phyloP scores from a whole-genome alignment of 2,797 vertebrate species.

The Myripristis murdjan region DNA sequence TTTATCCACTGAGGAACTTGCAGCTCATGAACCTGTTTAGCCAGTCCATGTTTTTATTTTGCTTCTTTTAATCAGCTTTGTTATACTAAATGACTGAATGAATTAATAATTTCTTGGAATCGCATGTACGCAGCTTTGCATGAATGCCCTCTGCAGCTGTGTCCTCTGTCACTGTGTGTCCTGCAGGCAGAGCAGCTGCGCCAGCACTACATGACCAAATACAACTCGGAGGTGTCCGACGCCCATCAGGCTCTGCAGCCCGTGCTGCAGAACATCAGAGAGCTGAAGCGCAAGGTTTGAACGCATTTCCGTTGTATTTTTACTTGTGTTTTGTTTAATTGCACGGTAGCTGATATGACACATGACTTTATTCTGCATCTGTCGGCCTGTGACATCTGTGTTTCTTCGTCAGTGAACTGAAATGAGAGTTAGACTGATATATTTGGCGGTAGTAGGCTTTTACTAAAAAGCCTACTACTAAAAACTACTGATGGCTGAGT shows the following conservation, averaged over 20 bases:
- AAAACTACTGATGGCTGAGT: too few species aligned
- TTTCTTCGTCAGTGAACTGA: too few species aligned
- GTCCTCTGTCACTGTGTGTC: not conserved
- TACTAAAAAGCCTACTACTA: too few species aligned
- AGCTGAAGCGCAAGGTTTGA: conserved; percentile 93
- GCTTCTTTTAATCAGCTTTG: not conserved
- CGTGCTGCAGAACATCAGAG: conserved; percentile 93
- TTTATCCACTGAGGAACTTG: not conserved
- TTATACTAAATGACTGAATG: too few species aligned
- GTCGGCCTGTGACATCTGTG: not conserved
- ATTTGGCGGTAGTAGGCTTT: too few species aligned
- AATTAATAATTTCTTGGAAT: too few species aligned
- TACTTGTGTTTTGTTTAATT: not conserved
- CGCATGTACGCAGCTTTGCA: too few species aligned
- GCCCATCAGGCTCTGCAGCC: conserved; percentile 94
- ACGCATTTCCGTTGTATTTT: not conserved
- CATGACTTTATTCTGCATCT: not conserved
- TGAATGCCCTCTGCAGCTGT: not conserved
- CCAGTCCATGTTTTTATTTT: too few species aligned
- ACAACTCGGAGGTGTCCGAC: conserved; percentile 94
- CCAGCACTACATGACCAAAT: conserved; percentile 99
- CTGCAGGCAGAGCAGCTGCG: conserved; percentile 93
- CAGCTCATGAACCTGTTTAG: not conserved
- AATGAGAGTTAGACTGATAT: not conserved
- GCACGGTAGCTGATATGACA: not conserved